phyloP scores from a whole-genome alignment of 2,888 invertebrate genomes.

The Acanthosepion lycidas region DNA sequence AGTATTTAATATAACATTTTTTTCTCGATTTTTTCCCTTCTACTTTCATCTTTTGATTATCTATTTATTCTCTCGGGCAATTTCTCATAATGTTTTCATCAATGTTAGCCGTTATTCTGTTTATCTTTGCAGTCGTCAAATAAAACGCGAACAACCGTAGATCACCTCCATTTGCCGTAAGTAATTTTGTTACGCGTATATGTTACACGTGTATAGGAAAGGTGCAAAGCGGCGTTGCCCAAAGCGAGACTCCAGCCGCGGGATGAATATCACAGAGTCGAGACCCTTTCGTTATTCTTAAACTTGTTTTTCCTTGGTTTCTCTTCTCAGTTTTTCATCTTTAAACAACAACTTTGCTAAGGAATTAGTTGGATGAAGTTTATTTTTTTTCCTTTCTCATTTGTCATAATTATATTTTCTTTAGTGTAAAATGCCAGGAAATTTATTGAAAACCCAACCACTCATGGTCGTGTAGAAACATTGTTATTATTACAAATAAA shows the following conservation, averaged over 20 bases:
- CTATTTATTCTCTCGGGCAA: background rate
- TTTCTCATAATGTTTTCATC: slow-evolving; percentile 15
- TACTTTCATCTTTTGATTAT: background rate
- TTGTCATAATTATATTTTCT: too few species aligned
- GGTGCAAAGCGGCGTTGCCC: background rate
- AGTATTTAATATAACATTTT: background rate
- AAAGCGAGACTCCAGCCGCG: background rate
- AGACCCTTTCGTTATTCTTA: background rate
- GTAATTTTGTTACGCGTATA: slow-evolving; percentile 33
- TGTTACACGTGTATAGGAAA: slow-evolving; percentile 10
- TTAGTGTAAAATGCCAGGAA: too few species aligned
- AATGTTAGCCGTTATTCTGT: background rate
- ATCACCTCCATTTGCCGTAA: background rate
- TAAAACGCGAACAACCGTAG: background rate
- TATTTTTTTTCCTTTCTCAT: background rate
- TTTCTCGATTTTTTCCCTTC: background rate
- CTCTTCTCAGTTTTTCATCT: background rate
- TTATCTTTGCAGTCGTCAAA: background rate
- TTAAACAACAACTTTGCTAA: background rate
- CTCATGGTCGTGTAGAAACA: too few species aligned
- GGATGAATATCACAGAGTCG: background rate
- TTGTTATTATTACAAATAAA: too few species aligned
- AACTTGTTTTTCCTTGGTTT: background rate
- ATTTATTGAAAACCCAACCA: too few species aligned
- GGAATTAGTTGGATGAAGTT: background rate